Base-by-base conservation (phyloP, 92 coral and sea anemone species). In the Nematostella vectensis region DNA sequence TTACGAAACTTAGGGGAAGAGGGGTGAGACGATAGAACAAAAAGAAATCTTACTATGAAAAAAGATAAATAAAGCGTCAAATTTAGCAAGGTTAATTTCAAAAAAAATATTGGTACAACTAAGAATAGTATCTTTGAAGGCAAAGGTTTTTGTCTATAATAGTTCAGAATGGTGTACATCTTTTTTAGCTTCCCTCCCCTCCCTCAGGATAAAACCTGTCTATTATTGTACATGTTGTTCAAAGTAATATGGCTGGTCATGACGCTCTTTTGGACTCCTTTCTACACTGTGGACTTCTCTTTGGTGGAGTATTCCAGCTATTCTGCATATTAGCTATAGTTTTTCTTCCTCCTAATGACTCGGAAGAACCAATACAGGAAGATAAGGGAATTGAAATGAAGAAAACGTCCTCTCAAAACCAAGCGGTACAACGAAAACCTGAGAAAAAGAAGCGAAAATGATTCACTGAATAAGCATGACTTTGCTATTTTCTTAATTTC, bases 271-370 rank as follows among this genome's bases (percentile, higher is more conserved):
- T 73, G 52, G 94, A 85, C 68, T 59, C 67, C 48, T 37, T 80
- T 21, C 65, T 85, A 55, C 75, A 85, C 54, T 85, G 80, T 52
- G 94, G 94, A 0, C 75, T 85, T 22, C 76, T 85, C 33, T 49
- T 85, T 33, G 94, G 94, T 25, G 94, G 94, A 17, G 72, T 85
- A 24, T 85, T 85, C 59, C 94, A 85, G 57, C 58, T 85, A 40
- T 66, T 85, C 27, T 83, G 88, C 30, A 85, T 85, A n/a, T 55
- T 85, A 27, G 94, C 94, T 10, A 85, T 85, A 21, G 80, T 85
- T 0, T 61, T 85, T 30, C 63, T 85, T 27, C 88, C 84, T 26
- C 59, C 80, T 66, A 59, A 69, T 11, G 73, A 54, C 33, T 16
- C 71, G 49, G 55, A 52, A 23, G 65, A 76, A 30, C 77, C 70